Conservation (phyloP, 2,888 invertebrate species). For the Drosophila nr. fundita region DNA sequence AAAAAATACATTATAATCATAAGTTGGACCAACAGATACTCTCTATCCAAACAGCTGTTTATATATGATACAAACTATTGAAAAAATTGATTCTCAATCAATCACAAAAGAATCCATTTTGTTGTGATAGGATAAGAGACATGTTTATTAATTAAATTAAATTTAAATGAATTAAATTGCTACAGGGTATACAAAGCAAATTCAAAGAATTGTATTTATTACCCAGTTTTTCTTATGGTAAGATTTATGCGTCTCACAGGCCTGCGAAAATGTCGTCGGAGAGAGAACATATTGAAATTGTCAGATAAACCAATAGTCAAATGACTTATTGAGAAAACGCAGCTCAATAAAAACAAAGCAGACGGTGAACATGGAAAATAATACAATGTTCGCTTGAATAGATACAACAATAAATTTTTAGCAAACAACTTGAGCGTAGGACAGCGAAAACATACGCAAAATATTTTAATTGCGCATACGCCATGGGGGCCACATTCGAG, state of each 20-base stretch:
- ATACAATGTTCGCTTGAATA: neutral
- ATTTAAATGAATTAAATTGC: neutral
- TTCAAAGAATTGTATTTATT: slow-evolving; percentile 20
- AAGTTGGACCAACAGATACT: neutral
- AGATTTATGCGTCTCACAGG: slow-evolving; percentile 59
- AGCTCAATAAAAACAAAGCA: neutral
- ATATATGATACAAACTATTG: neutral
- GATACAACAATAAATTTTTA: slow-evolving; percentile 12
- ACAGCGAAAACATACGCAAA: slow-evolving; percentile 37
- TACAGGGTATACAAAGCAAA: slow-evolving; percentile 5
- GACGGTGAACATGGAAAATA: neutral
- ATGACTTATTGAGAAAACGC: slow-evolving; percentile 18
- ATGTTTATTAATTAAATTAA: neutral
- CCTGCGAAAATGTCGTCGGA: slow-evolving; percentile 40
- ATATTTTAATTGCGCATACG: slow-evolving; percentile 72
- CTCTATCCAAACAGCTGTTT: neutral
- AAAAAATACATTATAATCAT: neutral
- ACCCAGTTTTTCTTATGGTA: slow-evolving; percentile 26
- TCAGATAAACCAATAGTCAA: slow-evolving; percentile 63
- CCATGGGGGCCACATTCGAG: slow-evolving; percentile 20
- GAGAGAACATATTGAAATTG: slow-evolving; percentile 70
- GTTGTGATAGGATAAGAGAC: neutral
- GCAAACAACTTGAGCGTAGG: slow-evolving; percentile 32
- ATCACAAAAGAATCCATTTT: neutral
- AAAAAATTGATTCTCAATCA: neutral